Base-by-base conservation (phyloP, 2,797 vertebrate species). In the Alectoris magna region DNA sequence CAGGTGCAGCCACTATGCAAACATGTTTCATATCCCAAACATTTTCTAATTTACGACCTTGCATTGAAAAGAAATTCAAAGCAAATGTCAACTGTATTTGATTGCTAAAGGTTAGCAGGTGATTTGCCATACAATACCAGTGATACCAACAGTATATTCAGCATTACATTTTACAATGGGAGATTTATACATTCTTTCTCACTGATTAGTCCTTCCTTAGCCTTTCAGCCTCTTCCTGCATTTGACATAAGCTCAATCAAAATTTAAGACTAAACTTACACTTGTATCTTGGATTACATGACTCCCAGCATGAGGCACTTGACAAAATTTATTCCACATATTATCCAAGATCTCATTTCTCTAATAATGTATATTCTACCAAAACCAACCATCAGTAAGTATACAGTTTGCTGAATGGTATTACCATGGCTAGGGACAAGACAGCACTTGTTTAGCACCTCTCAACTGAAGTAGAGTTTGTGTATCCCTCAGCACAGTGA, bases 61-160 rank as follows among this genome's bases (percentile, higher is more conserved):
- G 7, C 11, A 59, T 53, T 63, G 34, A 88, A 94, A 83, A 1
- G 0, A 75, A 90, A 84, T 71, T 75, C 36, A 66, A 27, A 62
- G 27, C 53, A 63, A 63, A 8, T 16, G 21, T 31, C 19, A 38
- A 38, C 14, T n/a, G 34, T 13, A 29, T 27, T n/a, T 39, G 11
- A n/a, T 71, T 62, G 62, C 53, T 69, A 55, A 8, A 59, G 39
- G 39, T n/a, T 46, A 76, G 23, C 34, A 38, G 41, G 59, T 38
- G 31, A 63, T 58, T 76, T 90, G 24, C 59, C 63, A 46, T 39
- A 76, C 53, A 63, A 13, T 14, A 82, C 17, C 55, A 46, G 49
- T 43, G 44, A 53, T 13, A 55, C 0, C 24, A 62, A 0, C 10
- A 60, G 34, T 87, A 9, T 38, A n/a, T 77, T 41, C n/a, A 16